Conservation (phyloP, 2,797 vertebrate species). For the Malurus leucopterus region DNA sequence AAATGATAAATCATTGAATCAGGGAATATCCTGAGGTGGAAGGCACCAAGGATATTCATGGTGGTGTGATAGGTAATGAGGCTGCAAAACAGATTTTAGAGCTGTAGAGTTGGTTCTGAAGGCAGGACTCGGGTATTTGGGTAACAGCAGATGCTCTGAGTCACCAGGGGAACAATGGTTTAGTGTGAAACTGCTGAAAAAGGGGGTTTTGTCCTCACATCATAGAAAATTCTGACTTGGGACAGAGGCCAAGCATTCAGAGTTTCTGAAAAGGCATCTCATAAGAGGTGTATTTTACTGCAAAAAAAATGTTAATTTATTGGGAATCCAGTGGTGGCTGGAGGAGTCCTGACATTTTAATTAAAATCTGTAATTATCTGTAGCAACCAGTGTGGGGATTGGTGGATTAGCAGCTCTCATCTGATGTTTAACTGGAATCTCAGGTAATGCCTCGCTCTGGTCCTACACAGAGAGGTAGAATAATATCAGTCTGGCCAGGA, state of each 20-base stretch:
- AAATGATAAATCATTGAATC: accelerated
- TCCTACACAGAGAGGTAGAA: not conserved
- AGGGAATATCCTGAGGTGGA: not conserved
- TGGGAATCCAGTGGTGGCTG: not conserved
- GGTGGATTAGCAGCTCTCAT: not conserved
- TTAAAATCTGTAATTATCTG: not conserved
- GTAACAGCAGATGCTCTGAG: not conserved
- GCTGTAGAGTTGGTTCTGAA: not conserved
- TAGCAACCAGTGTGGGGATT: not conserved
- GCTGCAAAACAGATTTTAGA: not conserved
- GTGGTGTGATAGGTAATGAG: accelerated
- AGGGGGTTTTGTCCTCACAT: not conserved
- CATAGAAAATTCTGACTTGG: accelerated
- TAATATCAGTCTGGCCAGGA: not conserved
- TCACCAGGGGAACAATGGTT: not conserved
- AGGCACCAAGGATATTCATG: accelerated
- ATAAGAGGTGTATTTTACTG: not conserved
- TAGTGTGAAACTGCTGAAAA: not conserved
- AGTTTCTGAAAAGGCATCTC: not conserved
- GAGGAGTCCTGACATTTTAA: not conserved
- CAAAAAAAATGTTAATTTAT: not conserved
- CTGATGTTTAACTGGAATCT: not conserved
- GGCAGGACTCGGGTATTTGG: not conserved
- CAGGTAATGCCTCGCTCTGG: not conserved
- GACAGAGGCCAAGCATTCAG: accelerated